phyloP scores from a whole-genome alignment of 2,797 vertebrate species.

The Tapirus indicus region DNA sequence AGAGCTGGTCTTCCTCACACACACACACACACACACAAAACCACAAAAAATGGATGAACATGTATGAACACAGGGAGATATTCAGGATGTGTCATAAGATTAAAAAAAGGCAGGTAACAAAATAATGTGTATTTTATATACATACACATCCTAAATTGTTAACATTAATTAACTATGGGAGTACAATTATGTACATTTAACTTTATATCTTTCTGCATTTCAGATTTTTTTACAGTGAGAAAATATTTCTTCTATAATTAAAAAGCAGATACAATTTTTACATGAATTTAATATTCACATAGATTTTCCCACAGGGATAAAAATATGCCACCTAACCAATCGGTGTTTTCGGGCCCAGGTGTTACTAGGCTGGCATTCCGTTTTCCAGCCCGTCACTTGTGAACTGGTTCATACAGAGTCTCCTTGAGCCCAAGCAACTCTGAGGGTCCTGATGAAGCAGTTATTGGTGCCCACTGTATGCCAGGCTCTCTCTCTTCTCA shows the following conservation, averaged over 20 bases:
- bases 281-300: not conserved
- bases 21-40: too few relatives aligned
- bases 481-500: not conserved
- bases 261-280: not conserved
- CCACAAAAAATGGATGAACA: too few relatives aligned
- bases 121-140: not conserved
- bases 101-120: not conserved
- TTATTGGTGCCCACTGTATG: accelerated
- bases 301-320: not conserved
- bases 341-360: not conserved
- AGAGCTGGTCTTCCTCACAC: too few relatives aligned
- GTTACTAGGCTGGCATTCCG: not conserved
- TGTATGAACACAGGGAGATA: not conserved
- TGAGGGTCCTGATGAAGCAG: not conserved
- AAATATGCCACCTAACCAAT: not conserved
- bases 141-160: not conserved
- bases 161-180: not conserved
- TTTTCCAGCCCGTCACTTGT: not conserved
- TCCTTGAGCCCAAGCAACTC: not conserved
- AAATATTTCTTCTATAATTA: constrained; percentile 14
- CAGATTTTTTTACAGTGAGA: not conserved
- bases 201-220: not conserved
- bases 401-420: not conserved
- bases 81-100: not conserved
- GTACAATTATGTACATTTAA: not conserved